These are phyloP conservation scores for Caenorhabditis becei DNA, from an alignment of 2,888 invertebrate genomes.

Conservation along the genomic window DNA sequence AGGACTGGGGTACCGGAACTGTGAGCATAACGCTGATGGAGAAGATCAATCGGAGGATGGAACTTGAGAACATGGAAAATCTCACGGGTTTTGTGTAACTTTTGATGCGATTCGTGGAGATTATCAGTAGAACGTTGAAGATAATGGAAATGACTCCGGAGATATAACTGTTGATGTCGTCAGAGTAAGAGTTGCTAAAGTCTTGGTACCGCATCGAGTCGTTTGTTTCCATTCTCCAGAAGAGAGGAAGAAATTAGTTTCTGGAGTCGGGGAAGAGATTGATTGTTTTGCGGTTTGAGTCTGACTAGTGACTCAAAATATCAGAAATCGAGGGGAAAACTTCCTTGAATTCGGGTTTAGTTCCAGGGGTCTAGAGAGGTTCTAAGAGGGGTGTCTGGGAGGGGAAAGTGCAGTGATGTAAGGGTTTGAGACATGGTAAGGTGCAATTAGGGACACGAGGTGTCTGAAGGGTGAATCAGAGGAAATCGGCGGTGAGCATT, in stretches of 20 bases:
- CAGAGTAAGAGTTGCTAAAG: slow-evolving; percentile 19
- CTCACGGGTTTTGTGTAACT: slow-evolving; percentile 39
- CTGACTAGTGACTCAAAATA: too few relatives aligned
- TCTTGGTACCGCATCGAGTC: slow-evolving; percentile 9
- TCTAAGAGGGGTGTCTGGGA: too few relatives aligned
- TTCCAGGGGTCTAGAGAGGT: too few relatives aligned
- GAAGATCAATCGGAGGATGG: slow-evolving; percentile 23
- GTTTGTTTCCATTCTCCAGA: background rate
- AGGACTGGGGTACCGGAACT: slow-evolving; percentile 26
- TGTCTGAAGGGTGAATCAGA: too few relatives aligned
- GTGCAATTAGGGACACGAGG: too few relatives aligned
- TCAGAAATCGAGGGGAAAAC: too few relatives aligned
- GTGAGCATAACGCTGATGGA: slow-evolving; percentile 31
- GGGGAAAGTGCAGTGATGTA: too few relatives aligned
- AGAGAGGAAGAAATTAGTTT: background rate
- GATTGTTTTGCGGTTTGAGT: too few relatives aligned
- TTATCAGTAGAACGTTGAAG: slow-evolving; percentile 29
- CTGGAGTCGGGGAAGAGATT: background rate
- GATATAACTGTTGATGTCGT: slow-evolving; percentile 44
- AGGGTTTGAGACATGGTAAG: too few relatives aligned
- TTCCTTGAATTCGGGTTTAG: too few relatives aligned
- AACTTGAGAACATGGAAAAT: slow-evolving; percentile 30
- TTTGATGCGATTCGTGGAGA: slow-evolving; percentile 31
- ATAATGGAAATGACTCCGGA: slow-evolving; percentile 21
- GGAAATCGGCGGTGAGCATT: too few relatives aligned